Percentiles rank a stretch among this genome's conserved stretches.
phyloP scores from a whole-genome alignment of 2,888 invertebrate species.

The Parasteatoda lunata region DNA sequence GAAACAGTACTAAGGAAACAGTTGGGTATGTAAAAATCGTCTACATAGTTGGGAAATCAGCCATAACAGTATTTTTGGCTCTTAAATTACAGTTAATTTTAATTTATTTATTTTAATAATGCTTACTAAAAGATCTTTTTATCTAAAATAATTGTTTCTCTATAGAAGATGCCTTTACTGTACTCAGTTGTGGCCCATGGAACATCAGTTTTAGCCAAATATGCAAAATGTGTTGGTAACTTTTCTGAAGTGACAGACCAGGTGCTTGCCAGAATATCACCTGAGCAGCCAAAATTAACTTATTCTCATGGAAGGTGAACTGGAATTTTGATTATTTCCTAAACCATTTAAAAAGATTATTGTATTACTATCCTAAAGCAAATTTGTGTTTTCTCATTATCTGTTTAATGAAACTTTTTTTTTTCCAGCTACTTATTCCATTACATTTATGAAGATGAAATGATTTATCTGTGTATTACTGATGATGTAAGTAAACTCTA shows the following conservation, averaged over 20 bases:
- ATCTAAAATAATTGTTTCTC: too few relatives aligned
- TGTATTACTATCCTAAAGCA: neutral
- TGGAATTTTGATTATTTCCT: neutral
- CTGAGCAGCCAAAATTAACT: constrained; percentile 92
- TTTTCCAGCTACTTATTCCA: constrained; percentile 88
- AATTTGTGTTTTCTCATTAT: neutral
- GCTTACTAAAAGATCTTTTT: too few relatives aligned
- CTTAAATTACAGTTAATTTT: too few relatives aligned
- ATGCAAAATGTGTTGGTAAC: constrained; percentile 94
- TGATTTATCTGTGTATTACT: constrained; percentile 95
- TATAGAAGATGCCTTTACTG: constrained; percentile 85
- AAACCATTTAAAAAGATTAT: neutral
- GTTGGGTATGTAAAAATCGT: too few relatives aligned
- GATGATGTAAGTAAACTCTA: constrained; percentile 78
- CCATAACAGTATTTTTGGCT: too few relatives aligned
- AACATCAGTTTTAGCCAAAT: constrained; percentile 88
- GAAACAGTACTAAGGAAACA: too few relatives aligned
- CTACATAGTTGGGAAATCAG: too few relatives aligned
- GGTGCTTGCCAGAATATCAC: constrained; percentile 88
- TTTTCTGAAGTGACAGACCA: constrained; percentile 96
- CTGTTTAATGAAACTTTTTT: neutral
- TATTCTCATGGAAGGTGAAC: constrained; percentile 85
- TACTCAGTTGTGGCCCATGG: constrained; percentile 92
- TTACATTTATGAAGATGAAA: constrained; percentile 88
- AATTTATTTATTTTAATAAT: too few relatives aligned